These are phyloP conservation scores for Noctua janthe DNA, from an alignment of 2,888 invertebrate species.

Conservation along the genomic window DNA sequence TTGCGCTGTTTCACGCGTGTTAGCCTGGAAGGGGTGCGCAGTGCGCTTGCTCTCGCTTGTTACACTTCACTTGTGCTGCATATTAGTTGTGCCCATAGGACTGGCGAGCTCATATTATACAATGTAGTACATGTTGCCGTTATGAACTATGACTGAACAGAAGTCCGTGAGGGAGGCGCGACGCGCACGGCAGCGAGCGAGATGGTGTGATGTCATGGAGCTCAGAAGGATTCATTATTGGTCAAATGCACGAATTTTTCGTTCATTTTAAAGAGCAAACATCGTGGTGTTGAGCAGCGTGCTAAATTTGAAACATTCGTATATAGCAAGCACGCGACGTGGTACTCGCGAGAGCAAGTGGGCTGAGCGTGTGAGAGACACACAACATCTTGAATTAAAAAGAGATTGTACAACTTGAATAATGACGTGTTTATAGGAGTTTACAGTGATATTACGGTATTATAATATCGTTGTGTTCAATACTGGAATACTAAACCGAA, in stretches of 20 bases:
- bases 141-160: background rate
- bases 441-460: background rate
- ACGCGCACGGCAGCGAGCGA: background rate
- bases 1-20: constrained; percentile 71
- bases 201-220: background rate
- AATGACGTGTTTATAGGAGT: background rate
- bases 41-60: background rate
- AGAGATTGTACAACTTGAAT: background rate
- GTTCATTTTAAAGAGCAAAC: background rate
- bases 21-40: constrained; percentile 70
- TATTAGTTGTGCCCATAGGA: background rate
- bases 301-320: background rate
- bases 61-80: background rate
- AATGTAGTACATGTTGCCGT: constrained; percentile 58
- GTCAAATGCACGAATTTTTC: background rate
- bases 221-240: background rate
- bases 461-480: background rate
- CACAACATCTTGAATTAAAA: background rate
- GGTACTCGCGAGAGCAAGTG: background rate
- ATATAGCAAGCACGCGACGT: background rate
- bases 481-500: background rate
- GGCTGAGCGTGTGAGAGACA: background rate
- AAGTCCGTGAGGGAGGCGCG: background rate
- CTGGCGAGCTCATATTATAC: constrained; percentile 9
- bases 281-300: background rate